A percentile compares a stretch with the other conserved stretches of the same genome.
Evolutionary conservation across 2,888 invertebrate species (phyloP).

Genomic region (Taphrorychus bicolor): DNA sequence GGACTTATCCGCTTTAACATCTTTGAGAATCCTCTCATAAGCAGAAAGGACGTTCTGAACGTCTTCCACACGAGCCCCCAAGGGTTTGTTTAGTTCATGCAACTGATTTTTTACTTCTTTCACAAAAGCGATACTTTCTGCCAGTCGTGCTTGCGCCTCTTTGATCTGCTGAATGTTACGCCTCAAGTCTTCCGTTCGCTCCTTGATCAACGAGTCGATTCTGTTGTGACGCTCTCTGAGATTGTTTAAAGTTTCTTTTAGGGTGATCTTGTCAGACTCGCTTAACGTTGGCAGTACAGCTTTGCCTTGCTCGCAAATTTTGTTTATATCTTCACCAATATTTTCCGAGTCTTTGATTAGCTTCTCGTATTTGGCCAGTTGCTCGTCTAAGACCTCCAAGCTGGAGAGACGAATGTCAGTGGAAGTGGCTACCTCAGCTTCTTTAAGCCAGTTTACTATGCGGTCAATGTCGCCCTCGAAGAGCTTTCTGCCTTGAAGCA

Average conservation of each 20-base stretch:
- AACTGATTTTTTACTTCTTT: slow-evolving; percentile 83
- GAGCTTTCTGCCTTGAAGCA: slow-evolving; percentile 77
- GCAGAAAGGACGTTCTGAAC: slow-evolving; percentile 82
- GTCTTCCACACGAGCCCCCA: slow-evolving; percentile 88
- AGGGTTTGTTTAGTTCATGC: slow-evolving; percentile 82
- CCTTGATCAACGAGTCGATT: slow-evolving; percentile 76
- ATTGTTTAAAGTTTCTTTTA: slow-evolving; percentile 81
- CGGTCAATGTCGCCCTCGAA: slow-evolving; percentile 84
- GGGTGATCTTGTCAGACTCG: slow-evolving; percentile 83
- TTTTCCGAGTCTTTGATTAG: slow-evolving; percentile 76
- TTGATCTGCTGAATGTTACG: slow-evolving; percentile 83
- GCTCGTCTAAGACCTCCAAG: slow-evolving; percentile 85
- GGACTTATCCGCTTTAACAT: slow-evolving; percentile 78
- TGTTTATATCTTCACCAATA: slow-evolving; percentile 74
- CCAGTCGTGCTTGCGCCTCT: slow-evolving; percentile 79
- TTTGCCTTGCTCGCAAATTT: slow-evolving; percentile 81
- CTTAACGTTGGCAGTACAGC: slow-evolving; percentile 80
- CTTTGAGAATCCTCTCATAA: slow-evolving; percentile 79
- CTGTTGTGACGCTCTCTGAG: slow-evolving; percentile 80
- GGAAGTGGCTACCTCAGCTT: slow-evolving; percentile 86
- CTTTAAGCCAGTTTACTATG: slow-evolving; percentile 87
- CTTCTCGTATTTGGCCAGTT: slow-evolving; percentile 84
- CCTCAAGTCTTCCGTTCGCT: slow-evolving; percentile 75
- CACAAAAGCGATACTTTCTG: slow-evolving; percentile 81
- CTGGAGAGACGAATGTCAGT: slow-evolving; percentile 82